Evolutionary conservation across 2,888 invertebrate species (phyloP).

Genomic region (Phasia obesa): DNA sequence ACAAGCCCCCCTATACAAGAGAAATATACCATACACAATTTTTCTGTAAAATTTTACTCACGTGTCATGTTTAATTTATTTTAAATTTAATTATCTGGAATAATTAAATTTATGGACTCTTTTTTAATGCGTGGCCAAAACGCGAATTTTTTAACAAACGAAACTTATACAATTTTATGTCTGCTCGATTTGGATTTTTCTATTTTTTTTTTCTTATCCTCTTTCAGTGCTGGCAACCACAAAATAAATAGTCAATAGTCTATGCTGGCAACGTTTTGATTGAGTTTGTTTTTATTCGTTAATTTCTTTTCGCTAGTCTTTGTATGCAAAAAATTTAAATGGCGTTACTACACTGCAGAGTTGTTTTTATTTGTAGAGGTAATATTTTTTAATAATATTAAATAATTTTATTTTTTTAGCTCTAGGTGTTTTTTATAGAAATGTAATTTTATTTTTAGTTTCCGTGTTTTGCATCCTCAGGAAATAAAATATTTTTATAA

Average conservation of each 20-base stretch:
- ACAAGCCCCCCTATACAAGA: no score
- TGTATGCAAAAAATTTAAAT: not conserved
- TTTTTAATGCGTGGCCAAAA: slow-evolving; percentile 71
- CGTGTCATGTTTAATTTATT: slow-evolving; percentile 67
- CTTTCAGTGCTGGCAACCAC: slow-evolving; percentile 52
- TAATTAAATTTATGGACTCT: slow-evolving; percentile 61
- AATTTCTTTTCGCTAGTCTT: slow-evolving; percentile 16
- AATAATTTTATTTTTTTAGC: no score
- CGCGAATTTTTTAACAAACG: slow-evolving; percentile 49
- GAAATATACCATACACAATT: not conserved
- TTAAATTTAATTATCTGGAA: not conserved
- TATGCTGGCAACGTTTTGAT: slow-evolving; percentile 49
- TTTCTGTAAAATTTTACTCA: slow-evolving; percentile 51
- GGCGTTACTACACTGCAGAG: no score
- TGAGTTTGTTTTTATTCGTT: slow-evolving; percentile 43
- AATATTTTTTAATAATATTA: no score
- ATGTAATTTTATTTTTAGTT: no score
- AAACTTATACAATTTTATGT: slow-evolving; percentile 45
- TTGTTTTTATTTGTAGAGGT: no score
- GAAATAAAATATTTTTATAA: no score
- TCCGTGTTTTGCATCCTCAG: no score
- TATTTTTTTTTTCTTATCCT: slow-evolving; percentile 35
- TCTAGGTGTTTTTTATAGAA: no score
- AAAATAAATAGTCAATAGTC: no score
- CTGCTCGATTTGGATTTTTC: slow-evolving; percentile 61